Base-by-base conservation (phyloP, 2,888 invertebrate species). In the Syrista parreyssii region DNA sequence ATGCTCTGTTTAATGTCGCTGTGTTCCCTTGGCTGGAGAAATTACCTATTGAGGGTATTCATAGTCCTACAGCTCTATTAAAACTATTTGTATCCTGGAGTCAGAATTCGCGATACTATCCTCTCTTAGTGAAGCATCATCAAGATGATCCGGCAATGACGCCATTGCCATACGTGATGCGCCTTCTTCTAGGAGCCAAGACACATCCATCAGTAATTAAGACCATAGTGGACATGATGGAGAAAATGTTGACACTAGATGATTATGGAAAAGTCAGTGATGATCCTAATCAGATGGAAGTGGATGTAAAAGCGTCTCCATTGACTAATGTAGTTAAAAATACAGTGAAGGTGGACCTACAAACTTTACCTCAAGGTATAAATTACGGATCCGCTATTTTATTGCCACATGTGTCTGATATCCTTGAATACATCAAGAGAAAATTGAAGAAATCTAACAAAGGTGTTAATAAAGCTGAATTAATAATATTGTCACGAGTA, bases 61-160 rank as follows among this genome's bases (percentile, higher is more conserved):
- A 96, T 85, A 95, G 95, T 84, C 97, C 98, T 0, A 97, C 98
- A 1, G 94, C 95, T 2, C 92, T 98, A 76, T 91, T 98, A 31
- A 96, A 95, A 89, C 91, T 98, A n/a, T 93, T 98, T 32, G 92
- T 94, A 36, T 92, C 93, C 1, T 98, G 98, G 97, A 95, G 96
- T 82, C 94, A 94, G 77, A 95, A 96, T 91, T 95, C 97, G 0
- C 94, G 96, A 91, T 96, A 96, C 88, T 97, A 96, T 88, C 88
- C 93, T 34, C 92, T 97, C 72, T 92, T 98, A 35, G 94, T 94
- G 2, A 95, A 95, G 85, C 91, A 92, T 84, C 91, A 92, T 12
- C 89, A 92, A 36, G 91, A 92, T 35, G 91, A 94, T 83, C 79
- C 87, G 2, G 87, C 91, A 0, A 81, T 94, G 4, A 94, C 93